A percentile compares a stretch with the other conserved stretches of the same genome.
Evolutionary conservation across 2,888 invertebrate species (phyloP).

Genomic region (Pammene aurita): DNA sequence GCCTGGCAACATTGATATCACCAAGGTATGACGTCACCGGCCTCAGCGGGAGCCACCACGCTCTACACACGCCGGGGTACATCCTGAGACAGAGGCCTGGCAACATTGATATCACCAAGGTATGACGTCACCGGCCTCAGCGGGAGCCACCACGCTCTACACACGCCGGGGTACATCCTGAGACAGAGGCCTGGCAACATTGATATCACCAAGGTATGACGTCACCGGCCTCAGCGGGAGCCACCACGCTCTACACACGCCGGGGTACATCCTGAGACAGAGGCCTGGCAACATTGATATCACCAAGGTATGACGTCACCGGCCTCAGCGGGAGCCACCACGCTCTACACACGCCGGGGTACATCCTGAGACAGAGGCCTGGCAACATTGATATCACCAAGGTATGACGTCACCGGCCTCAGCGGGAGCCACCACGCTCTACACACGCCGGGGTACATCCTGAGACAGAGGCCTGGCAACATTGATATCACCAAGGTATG

Average conservation of each 20-base stretch:
- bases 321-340: conserved; percentile 58
- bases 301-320: conserved; percentile 59
- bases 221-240: conserved; percentile 54
- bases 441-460: conserved; percentile 69
- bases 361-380: conserved; percentile 67
- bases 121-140: conserved; percentile 51
- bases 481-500: conserved; percentile 75
- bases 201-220: conserved; percentile 71
- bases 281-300: conserved; percentile 66
- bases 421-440: conserved; percentile 61
- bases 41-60: conserved; percentile 59
- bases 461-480: conserved; percentile 60
- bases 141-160: conserved; percentile 60
- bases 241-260: conserved; percentile 59
- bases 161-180: conserved; percentile 72
- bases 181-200: conserved; percentile 61
- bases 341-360: conserved; percentile 65
- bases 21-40: conserved; percentile 54
- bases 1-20: conserved; percentile 67
- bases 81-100: conserved; percentile 65
- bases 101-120: conserved; percentile 71
- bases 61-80: conserved; percentile 66
- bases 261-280: conserved; percentile 73
- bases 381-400: conserved; percentile 69
- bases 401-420: conserved; percentile 49